Base-by-base conservation (phyloP, 2,888 invertebrate species). In the Ochropleura leucogaster region DNA sequence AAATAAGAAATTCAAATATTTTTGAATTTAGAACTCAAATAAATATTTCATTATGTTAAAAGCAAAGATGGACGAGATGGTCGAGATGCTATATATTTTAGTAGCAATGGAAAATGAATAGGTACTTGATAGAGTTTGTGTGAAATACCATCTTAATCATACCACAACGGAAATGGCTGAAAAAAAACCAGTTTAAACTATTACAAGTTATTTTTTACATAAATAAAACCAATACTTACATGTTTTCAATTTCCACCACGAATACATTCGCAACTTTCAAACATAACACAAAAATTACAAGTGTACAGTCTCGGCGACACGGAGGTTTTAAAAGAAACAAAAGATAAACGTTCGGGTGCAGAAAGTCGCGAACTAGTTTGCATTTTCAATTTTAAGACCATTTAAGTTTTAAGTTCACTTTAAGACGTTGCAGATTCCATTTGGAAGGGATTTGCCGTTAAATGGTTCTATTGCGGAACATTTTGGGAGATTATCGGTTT, bases 301-400 rank as follows among this genome's bases (percentile, higher is more conserved):
- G 62, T 69, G 79, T 30, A 30, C 1, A 30, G 30, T 78, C 63
- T 59, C 66, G 14, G 30, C 75, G 84, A 80, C 80, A 76, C 63
- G 1, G 65, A 77, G 78, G 59, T 71, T 81, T 74, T 77, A 85
- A 90, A 89, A 87, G 89, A 89, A 90, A 90, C 89, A 90, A 90
- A 91, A 85, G 79, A 83, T 87, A 87, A 85, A 82, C 85, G 80
- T 76, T 86, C 87, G 81, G 86, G 83, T 87, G 88, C 89, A 82
- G 87, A 74, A 89, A 92, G 90, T 90, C 91, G 87, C 79, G 88
- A 92, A 94, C 92, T 94, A 93, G 93, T 94, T 94, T 94, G 92
- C 94, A 93, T 94, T 95, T 95, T 94, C 95, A 95, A 95, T 94
- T 94, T 94, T 94, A 94, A 94, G 94, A 92, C 92, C 93, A 94